phyloP scores from a whole-genome alignment of 2,888 invertebrate species.

The Scotopteryx bipunctaria region DNA sequence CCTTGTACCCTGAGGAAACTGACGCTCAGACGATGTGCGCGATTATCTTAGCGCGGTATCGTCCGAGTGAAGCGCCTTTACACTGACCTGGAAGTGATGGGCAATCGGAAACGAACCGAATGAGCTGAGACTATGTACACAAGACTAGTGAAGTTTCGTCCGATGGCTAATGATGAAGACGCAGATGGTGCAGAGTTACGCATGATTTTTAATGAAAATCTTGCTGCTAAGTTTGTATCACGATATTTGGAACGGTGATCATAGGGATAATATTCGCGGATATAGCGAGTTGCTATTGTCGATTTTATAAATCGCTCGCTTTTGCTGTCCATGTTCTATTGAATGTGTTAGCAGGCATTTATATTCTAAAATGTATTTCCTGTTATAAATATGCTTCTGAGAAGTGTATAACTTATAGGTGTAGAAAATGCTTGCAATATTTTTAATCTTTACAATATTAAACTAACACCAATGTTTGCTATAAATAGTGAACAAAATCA shows the following conservation, averaged over 20 bases:
- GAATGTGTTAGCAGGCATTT: conserved; percentile 49
- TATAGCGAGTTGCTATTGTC: conserved; percentile 25
- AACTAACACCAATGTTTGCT: conserved; percentile 14
- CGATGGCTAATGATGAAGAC: not conserved
- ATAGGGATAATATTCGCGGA: conserved; percentile 23
- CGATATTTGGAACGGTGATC: conserved; percentile 17
- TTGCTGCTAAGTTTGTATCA: conserved; percentile 48
- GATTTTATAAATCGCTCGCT: conserved; percentile 36
- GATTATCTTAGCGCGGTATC: conserved; percentile 89
- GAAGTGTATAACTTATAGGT: conserved; percentile 63
- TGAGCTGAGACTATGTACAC: not conserved
- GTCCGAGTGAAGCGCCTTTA: conserved; percentile 62
- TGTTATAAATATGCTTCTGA: conserved; percentile 56
- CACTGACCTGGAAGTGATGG: conserved; percentile 38
- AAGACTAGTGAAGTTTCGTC: not conserved
- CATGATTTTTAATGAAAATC: conserved; percentile 65
- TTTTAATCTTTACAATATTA: conserved; percentile 26
- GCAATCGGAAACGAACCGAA: conserved; percentile 4
- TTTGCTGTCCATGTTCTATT: conserved; percentile 27
- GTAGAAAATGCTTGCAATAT: conserved; percentile 45
- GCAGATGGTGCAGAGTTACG: conserved; percentile 49
- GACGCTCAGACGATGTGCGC: conserved; percentile 96
- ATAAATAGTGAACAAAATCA: conserved; percentile 1
- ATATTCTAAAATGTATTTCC: conserved; percentile 39
- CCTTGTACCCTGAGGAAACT: conserved; percentile 93